Base-by-base conservation (phyloP, 2,797 vertebrate species). In the Fringilla coelebs region DNA sequence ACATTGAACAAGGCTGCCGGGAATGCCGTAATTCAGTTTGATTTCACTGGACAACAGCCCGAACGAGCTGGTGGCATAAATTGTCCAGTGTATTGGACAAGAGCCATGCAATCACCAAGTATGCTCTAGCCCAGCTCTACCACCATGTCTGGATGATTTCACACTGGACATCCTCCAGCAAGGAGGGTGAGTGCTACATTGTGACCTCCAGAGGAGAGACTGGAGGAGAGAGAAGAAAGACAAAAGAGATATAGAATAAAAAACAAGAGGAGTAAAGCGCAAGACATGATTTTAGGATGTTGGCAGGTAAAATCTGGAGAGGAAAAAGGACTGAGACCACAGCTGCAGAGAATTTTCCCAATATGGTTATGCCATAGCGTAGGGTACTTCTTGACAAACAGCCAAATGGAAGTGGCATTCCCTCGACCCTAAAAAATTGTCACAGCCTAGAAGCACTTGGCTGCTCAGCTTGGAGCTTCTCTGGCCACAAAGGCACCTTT, bases 111-210 rank as follows among this genome's bases (percentile, higher is more conserved):
- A 79, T 11, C 19, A 67, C 19, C 15, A 41, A 31, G 19, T 18
- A 6, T 11, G 6, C 13, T 65, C 72, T 67, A 72, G 12, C 4
- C 17, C 43, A 51, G 32, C 20, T 75, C 43, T 60, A 48, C 16
- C 12, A 60, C 20, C 31, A 26, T 4, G 4, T 60, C 66, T 81
- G 46, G 20, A 61, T 38, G 11, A 74, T 62, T 90, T 94, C 48
- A 86, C 3, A 0, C 5, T 51, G 36, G 63, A 68, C 14, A 38
- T 46, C 28, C 19, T 40, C 45, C 55, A 58, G 48, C 0, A 0
- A 62, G 36, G 48, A 66, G 17, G 7, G 3, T 41, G 38, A 95
- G 19, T 6, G 9, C 36, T 78, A 22, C 0, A 0, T 14, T 66
- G 29, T 25, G 20, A 46, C 17, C 51, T 81, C 58, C 57, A 77